These are phyloP conservation scores for Spongilla lacustris DNA, from an alignment of 37 sponge, comb jelly and placozoan species.

Conservation along the genomic window DNA sequence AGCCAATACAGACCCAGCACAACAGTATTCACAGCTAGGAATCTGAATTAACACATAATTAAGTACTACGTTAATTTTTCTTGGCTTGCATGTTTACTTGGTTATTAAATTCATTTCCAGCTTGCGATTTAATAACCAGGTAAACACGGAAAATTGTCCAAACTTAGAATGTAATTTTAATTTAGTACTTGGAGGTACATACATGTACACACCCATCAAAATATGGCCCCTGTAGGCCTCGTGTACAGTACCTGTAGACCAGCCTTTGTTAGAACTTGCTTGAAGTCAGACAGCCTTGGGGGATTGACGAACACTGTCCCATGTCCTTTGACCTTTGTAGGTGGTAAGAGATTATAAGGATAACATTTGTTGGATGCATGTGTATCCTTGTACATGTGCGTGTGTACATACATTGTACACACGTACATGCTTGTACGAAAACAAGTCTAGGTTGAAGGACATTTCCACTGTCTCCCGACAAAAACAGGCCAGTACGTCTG, in stretches of 20 bases:
- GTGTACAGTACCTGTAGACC: slow-evolving; percentile 79
- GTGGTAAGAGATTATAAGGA: too few species aligned
- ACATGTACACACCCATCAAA: too few species aligned
- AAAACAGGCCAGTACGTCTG: too few species aligned
- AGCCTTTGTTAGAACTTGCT: slow-evolving; percentile 90
- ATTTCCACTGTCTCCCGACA: too few species aligned
- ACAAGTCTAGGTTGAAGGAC: background rate
- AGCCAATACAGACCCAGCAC: background rate
- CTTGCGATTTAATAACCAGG: background rate
- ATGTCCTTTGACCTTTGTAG: slow-evolving; percentile 70
- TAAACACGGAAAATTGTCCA: too few species aligned
- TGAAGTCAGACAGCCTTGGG: slow-evolving; percentile 97
- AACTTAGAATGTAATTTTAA: too few species aligned
- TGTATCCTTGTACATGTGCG: background rate
- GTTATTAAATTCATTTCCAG: too few species aligned
- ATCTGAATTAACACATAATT: background rate
- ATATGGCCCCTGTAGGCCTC: slow-evolving; percentile 76
- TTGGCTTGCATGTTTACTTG: too few species aligned
- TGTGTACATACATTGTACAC: background rate
- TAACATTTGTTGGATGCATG: background rate
- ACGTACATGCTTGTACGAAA: background rate
- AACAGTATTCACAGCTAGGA: background rate
- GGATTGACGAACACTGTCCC: slow-evolving; percentile 93
- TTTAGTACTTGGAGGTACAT: too few species aligned
- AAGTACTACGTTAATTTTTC: background rate